Conservation (phyloP, 2,888 invertebrate species). For the Lepidocyrtoides sp. region DNA sequence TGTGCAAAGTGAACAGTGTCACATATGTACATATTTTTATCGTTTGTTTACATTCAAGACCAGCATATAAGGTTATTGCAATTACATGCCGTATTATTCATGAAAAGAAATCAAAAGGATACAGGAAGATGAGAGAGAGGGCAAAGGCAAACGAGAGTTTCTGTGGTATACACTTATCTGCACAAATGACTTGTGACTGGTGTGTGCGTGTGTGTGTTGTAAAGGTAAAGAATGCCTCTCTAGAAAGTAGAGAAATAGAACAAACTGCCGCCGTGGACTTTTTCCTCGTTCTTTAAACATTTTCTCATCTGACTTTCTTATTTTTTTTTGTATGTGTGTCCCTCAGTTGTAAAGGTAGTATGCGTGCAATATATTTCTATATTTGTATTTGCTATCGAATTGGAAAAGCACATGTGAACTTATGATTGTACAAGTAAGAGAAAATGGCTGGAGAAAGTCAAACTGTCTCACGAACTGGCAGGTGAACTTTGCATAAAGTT, state of each 20-base stretch:
- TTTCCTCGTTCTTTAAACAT: constrained; percentile 49
- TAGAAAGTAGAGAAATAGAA: too few relatives aligned
- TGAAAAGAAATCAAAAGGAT: neutral
- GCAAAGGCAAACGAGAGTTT: neutral
- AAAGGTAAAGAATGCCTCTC: too few relatives aligned
- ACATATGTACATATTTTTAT: constrained; percentile 1
- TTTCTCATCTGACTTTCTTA: constrained; percentile 26
- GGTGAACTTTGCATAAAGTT: constrained; percentile 50
- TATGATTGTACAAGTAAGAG: neutral
- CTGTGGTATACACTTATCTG: neutral
- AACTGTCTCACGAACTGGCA: constrained; percentile 53
- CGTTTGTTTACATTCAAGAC: neutral
- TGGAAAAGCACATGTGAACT: neutral
- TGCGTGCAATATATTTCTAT: neutral
- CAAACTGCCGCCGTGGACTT: constrained; percentile 47
- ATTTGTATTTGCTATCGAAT: neutral
- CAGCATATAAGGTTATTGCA: neutral
- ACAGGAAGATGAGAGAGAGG: neutral
- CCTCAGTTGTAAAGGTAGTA: neutral
- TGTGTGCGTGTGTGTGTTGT: neutral
- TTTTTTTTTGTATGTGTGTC: neutral
- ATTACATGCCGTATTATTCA: neutral
- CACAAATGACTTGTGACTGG: neutral
- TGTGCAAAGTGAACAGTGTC: neutral
- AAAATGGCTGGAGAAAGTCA: constrained; percentile 40